Evolutionary conservation across 2,797 vertebrate species (phyloP).

Genomic region (Chelon labrosus): DNA sequence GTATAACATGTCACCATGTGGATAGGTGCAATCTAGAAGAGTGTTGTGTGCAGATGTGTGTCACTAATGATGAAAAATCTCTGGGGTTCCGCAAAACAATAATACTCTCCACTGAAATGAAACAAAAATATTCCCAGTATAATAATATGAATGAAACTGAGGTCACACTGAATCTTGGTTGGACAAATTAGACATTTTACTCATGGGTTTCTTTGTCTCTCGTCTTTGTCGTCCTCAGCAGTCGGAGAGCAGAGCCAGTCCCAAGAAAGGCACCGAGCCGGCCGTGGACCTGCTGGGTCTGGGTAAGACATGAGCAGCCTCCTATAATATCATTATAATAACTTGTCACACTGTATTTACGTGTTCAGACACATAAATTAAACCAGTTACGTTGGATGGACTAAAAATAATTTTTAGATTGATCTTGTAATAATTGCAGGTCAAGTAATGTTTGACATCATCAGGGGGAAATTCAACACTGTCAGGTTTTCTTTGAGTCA

Average conservation of each 20-base stretch:
- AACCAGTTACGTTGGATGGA: constrained; percentile 14
- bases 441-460: constrained; percentile 22
- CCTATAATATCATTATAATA: constrained; percentile 3
- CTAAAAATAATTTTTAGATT: constrained; percentile 22
- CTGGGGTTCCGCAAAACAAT: not conserved
- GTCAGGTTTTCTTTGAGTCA: constrained; percentile 32
- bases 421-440: constrained; percentile 30
- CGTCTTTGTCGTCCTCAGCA: constrained; percentile 74
- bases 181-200: not conserved
- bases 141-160: not conserved
- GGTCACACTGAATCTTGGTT: not conserved
- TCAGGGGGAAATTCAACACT: constrained; percentile 14
- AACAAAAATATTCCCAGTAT: not conserved
- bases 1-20: not conserved
- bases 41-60: not conserved
- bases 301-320: constrained; percentile 86
- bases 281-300: constrained; percentile 94
- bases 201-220: constrained; percentile 11
- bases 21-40: not conserved
- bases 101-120: not conserved
- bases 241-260: constrained; percentile 88
- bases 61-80: not conserved
- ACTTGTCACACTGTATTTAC: constrained; percentile 28
- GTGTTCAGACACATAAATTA: constrained; percentile 19
- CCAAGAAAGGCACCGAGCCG: constrained; percentile 88